Conservation (phyloP, 2,797 vertebrate genomes). For the Diplodus sargus region DNA sequence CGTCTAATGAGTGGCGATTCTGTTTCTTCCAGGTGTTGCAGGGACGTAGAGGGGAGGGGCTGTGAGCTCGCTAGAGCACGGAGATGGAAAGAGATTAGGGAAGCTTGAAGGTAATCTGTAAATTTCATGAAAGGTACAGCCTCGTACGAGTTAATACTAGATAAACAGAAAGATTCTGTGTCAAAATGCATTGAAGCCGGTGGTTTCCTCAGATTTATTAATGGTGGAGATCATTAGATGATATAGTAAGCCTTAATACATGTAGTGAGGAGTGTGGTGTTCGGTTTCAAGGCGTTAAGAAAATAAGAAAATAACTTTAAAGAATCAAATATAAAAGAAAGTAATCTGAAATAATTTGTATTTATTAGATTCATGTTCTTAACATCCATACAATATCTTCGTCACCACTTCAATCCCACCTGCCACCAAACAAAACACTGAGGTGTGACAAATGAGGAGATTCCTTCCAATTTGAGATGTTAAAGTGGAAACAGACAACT, state of each 20-base stretch:
- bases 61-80: conserved; percentile 82
- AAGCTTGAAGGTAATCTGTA: conserved; percentile 5
- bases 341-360: conserved; percentile 2
- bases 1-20: conserved; percentile 92
- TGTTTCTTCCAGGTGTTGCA: conserved; percentile 92
- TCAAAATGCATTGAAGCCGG: too few relatives aligned
- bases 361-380: not conserved
- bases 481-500: not conserved
- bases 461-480: not conserved
- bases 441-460: too few relatives aligned
- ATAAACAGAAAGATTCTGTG: too few relatives aligned
- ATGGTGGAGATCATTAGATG: too few relatives aligned
- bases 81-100: conserved; percentile 30
- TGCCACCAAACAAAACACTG: not conserved
- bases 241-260: too few relatives aligned
- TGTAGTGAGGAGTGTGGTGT: too few relatives aligned
- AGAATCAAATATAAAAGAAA: too few relatives aligned
- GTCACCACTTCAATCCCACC: not conserved
- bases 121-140: not conserved
- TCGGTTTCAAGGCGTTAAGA: too few relatives aligned
- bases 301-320: too few relatives aligned
- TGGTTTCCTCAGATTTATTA: too few relatives aligned
- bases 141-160: too few relatives aligned
- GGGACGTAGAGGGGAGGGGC: conserved; percentile 87
- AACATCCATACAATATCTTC: not conserved